Base-by-base conservation (phyloP, 1,140 invertebrate species). In the Zelostemma sp. region DNA sequence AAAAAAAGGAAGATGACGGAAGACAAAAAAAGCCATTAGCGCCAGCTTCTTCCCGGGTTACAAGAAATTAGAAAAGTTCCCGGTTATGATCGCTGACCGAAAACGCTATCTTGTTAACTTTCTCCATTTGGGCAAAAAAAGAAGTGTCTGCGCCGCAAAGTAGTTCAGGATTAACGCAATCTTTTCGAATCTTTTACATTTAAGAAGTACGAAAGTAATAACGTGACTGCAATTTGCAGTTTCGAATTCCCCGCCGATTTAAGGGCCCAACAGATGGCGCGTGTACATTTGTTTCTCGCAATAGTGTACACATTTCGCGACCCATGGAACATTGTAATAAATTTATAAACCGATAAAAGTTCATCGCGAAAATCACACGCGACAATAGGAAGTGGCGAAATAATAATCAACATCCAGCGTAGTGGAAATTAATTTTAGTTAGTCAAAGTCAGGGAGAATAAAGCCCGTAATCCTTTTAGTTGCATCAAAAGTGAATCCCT, bases 401-500 rank as follows among this genome's bases (percentile, higher is more conserved):
- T 41, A 6, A 41, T 41, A 41, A 41, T 41, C 15, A 15, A 15
- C 40, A 41, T 12, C 40, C 40, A 15, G 14, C 15, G 40, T 15
- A 41, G 56, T 51, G 57, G 63, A 54, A 72, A 68, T 65, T 64
- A 56, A 72, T 72, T 61, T 53, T 31, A 72, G 63, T 64, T 66
- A 65, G 65, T 47, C 60, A 68, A 65, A 68, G 64, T 61, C 48
- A 31, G 66, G 51, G 46, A 9, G 58, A 70, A 51, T 47, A 58
- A 40, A 55, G 54, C 45, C 49, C 19, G 50, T 72, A 72, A 72
- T 72, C 69, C 69, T 65, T 72, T 72, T 72, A 72, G 64, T 58
- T 50, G 62, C 59, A 64, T 72, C 69, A 72, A 72, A 72, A 72
- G 69, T 63, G 54, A 46, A 61, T 60, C 69, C 63, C 69, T 72